Base-by-base conservation (phyloP, 2,113 vertebrate species). In the Neodon shergylaensis region DNA sequence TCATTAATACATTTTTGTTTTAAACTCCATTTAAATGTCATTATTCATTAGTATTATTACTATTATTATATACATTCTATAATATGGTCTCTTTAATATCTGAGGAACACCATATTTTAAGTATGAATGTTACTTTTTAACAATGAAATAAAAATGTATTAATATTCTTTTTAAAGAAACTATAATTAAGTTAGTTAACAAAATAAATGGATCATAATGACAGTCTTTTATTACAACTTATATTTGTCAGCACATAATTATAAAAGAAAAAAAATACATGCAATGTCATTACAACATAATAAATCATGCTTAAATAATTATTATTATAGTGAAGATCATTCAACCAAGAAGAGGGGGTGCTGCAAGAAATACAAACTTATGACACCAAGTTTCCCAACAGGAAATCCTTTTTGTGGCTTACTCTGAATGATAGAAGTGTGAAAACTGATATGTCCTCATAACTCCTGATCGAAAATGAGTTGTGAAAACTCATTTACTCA, bases 241-340 rank as follows among this genome's bases (percentile, higher is more conserved):
- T 96, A 42, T 88, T 68, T 36, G 95, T 68, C 39, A 98, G 94
- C 42, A 96, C 70, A 97, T 95, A 52, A 42, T 87, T 95, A 24
- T 70, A 93, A 96, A 97, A n/a, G 2, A 88, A 36, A 16, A 17
- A 77, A 76, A 68, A 73, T 44, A 28, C 77, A 96, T 85, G 70
- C 97, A 77, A 95, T 86, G 52, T 17, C 85, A 72, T 28, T 81
- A 93, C 91, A 70, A 86, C 73, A 12, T 1, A 88, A 52, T 96
- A 63, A 39, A 10, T 76, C 96, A 95, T 97, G 96, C 28, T 96
- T 94, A 94, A 98, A 97, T 78, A 96, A 76, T 49, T 93, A 97
- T 97, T 96, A 96, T 91, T 97, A 84, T 96, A 52, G 63, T 58
- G 66, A 47, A 96, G 16, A 22, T 94, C 63, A 96, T 91, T 0